A percentile compares a stretch with the other conserved stretches of the same genome.
phyloP scores from a whole-genome alignment of 2,113 vertebrate species.

The Platysternon megacephalum region DNA sequence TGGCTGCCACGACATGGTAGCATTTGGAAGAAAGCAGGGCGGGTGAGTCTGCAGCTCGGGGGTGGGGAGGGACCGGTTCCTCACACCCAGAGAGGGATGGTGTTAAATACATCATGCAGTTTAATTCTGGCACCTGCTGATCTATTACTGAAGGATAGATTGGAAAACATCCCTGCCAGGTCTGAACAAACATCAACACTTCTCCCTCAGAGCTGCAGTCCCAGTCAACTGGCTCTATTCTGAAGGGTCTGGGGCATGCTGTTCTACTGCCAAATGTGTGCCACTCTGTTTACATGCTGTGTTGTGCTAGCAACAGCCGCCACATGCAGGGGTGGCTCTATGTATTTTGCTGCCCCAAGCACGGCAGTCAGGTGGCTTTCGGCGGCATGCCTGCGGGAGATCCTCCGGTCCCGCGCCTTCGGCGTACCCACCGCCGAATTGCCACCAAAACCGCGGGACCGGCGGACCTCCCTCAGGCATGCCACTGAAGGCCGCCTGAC shows the following conservation, averaged over 20 bases:
- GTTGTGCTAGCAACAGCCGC: background rate
- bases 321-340: too few species aligned
- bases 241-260: background rate
- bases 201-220: background rate
- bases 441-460: too few species aligned
- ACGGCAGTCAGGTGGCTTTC: too few species aligned
- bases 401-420: too few species aligned
- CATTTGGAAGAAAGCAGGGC: background rate
- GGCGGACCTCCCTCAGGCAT: too few species aligned
- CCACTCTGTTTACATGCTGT: accelerated
- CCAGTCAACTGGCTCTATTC: background rate
- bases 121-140: constrained; percentile 2
- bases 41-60: background rate
- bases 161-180: background rate
- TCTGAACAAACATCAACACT: background rate
- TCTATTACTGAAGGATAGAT: background rate
- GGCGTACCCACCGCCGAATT: too few species aligned
- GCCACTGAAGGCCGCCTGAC: too few species aligned
- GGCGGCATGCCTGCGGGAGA: too few species aligned
- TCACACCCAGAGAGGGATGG: background rate
- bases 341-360: too few species aligned
- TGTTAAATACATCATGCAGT: background rate
- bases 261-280: background rate
- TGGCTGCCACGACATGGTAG: accelerated
- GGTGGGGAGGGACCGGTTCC: background rate